These are phyloP conservation scores for Charaxes varanes DNA, from an alignment of 1,140 invertebrate species.

Conservation along the genomic window DNA sequence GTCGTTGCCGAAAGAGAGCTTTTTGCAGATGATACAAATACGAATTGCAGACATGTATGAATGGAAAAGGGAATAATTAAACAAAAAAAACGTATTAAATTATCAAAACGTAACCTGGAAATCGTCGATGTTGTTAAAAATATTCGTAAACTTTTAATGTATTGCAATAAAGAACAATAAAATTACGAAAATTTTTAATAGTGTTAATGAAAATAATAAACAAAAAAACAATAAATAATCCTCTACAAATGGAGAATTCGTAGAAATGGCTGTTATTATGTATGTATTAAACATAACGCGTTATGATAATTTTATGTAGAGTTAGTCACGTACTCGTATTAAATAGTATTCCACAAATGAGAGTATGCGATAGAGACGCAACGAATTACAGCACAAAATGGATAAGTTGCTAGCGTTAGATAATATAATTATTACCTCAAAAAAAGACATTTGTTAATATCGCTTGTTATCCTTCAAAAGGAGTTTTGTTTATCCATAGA, in stretches of 20 bases:
- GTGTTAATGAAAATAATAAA: not conserved
- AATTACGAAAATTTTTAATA: no score
- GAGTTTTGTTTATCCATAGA: conserved; percentile 58
- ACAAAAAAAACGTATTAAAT: no score
- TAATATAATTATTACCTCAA: conserved; percentile 44
- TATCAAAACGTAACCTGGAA: no score
- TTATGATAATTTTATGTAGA: conserved; percentile 6
- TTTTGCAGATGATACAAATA: no score
- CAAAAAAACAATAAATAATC: not conserved
- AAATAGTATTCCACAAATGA: conserved; percentile 7
- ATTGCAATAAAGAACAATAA: no score
- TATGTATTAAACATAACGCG: conserved; percentile 7
- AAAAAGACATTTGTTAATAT: conserved; percentile 60
- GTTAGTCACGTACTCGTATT: conserved; percentile 8
- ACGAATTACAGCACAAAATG: conserved; percentile 17
- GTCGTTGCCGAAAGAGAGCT: no score
- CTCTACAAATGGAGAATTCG: no score
- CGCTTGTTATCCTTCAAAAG: conserved; percentile 69
- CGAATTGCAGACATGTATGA: no score
- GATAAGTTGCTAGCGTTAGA: conserved; percentile 49
- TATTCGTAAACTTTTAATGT: no score
- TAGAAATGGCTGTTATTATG: not conserved
- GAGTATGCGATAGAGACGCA: conserved; percentile 9
- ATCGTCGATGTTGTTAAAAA: no score
- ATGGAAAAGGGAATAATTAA: no score